Evolutionary conservation across 2,888 invertebrate genomes (phyloP), one percentile per base, ranked within the genome.

Genomic region (Trissoscelio sp.): DNA sequence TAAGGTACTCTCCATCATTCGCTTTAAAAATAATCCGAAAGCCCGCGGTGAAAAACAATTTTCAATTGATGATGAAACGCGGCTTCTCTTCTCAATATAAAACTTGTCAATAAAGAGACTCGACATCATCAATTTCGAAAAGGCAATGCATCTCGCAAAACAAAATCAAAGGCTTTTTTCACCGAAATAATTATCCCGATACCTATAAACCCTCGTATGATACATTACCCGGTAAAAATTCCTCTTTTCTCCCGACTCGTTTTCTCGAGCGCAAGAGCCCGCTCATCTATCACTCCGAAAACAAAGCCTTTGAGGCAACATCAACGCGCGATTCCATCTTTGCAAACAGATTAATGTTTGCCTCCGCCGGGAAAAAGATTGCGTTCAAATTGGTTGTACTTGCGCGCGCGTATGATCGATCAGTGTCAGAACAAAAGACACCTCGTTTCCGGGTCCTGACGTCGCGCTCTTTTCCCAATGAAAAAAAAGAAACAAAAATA

Each of bases 311-410:
- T 79, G 79, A 79, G 66, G 79, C 79, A 73, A 79, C 79, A 80
- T 80, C 80, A 74, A 62, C 73, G 80, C 69, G 74, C 69, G 80
- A 80, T 80, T 80, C 74, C 74, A 74, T 74, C 80, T 74, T 80
- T 74, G 80, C 80, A 69, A 80, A 80, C 80, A 80, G 80, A 80
- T 80, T 80, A 80, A 80, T 80, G 80, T 75, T 80, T 75, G 80
- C 80, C 57, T 75, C 58, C 24, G 55, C 24, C 62, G 34, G 73
- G 51, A 58, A 80, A 78, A 80, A 80, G 70, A 80, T 79, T 79
- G 67, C 69, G 73, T 62, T 74, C 67, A 73, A 75, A 80, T 80
- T 80, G 80, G 70, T 67, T 70, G 67, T 74, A 79, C 73, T 79
- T 67, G 79, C 73, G 39, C 37, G 67, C 73, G 48, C 44, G 48